Percentiles rank a stretch among this genome's conserved stretches.
Conservation (phyloP, 2,113 vertebrate genomes). For the Phasianus colchicus region DNA sequence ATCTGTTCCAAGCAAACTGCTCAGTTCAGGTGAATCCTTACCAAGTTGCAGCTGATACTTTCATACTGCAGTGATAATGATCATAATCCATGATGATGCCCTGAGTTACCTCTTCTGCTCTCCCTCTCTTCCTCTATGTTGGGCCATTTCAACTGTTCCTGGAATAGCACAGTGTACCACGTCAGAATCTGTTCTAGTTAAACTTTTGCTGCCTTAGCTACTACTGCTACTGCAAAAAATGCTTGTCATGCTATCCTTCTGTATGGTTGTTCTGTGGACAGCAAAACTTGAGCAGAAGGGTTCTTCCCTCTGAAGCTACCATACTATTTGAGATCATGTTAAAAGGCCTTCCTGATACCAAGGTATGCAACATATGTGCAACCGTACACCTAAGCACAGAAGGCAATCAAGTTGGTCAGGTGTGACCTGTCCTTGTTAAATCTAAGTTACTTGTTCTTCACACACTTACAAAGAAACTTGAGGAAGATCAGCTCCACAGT, state of each 20-base stretch:
- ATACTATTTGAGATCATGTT: not conserved
- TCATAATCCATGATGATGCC: rapidly evolving
- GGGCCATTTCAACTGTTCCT: not conserved
- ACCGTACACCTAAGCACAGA: not conserved
- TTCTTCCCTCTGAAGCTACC: not conserved
- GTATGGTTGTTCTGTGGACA: not conserved
- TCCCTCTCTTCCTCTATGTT: not conserved
- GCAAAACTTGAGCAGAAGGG: not conserved
- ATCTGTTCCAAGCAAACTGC: not conserved
- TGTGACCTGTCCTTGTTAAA: not conserved
- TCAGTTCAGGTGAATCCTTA: not conserved
- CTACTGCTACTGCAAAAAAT: not conserved
- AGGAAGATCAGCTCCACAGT: not conserved
- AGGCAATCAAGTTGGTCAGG: not conserved
- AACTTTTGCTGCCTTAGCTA: not conserved
- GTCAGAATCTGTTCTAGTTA: not conserved
- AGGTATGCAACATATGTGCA: not conserved
- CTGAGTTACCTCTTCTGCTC: not conserved
- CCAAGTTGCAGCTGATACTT: not conserved
- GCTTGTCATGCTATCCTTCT: not conserved
- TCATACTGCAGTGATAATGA: not conserved
- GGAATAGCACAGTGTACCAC: not conserved
- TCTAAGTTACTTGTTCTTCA: not conserved
- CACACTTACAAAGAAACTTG: not conserved
- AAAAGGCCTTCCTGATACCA: not conserved